Base-by-base conservation (phyloP, 2,797 vertebrate species). In the Aselliscus stoliczkanus region DNA sequence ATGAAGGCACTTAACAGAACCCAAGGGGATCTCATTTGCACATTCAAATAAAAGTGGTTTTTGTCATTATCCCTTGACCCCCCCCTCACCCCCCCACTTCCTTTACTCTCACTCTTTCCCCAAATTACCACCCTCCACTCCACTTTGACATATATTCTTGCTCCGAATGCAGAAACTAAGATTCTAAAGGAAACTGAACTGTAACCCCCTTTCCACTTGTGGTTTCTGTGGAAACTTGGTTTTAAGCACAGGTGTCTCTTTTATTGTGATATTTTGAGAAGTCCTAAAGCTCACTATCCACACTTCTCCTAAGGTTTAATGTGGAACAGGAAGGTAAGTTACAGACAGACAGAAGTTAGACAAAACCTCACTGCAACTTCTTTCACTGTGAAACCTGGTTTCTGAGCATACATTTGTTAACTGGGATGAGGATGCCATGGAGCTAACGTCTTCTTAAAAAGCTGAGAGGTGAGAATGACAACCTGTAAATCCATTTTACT, bases 241-340 rank as follows among this genome's bases (percentile, higher is more conserved):
- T 96, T 97, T 97, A 84, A 76, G 67, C 96, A 88, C 97, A 97
- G 82, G 88, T 97, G 95, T 96, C 96, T 97, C 87, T 97, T 97
- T 95, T 96, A 96, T 90, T 88, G 56, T 67, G 89, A 97, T 96
- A 94, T 95, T 94, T 96, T 94, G 97, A 96, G 96, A 98, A 97
- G 96, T 97, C 96, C 97, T 96, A 60, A 15, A 72, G 54, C 93
- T 95, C 72, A 83, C 85, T 96, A 93, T 44, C 83, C 85, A 20
- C 75, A 94, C 75, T 93, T 97, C 96, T 96, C 92, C 91, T 85
- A 42, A 90, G 69, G 0, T 65, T 31, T 62, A 50, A 76, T 34
- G 52, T 39, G 31, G 37, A 90, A 25, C 34, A 76, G 81, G 44
- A 70, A 67, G 56, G 10, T 60, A 52, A 93, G 52, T 70, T 91